phyloP scores from a whole-genome alignment of 1,140 invertebrate species.

The Aphelinus atriplicis region DNA sequence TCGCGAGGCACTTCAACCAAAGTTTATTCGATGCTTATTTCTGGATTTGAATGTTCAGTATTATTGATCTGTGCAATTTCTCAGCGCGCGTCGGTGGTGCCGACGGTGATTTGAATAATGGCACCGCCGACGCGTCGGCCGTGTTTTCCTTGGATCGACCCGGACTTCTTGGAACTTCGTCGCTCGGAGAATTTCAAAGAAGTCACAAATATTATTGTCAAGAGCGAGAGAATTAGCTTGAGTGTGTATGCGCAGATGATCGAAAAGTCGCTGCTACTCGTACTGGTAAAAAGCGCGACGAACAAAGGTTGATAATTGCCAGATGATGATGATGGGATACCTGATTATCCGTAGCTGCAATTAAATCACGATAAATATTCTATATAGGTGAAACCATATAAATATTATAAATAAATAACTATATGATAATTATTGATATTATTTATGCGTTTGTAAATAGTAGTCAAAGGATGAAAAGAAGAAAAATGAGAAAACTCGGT shows the following conservation, averaged over 20 bases:
- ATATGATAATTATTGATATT: conserved; percentile 63
- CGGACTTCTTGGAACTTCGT: not conserved
- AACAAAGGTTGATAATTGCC: conserved; percentile 14
- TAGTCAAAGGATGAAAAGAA: conserved; percentile 53
- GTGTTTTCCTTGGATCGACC: conserved; percentile 22
- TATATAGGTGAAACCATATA: conserved; percentile 48
- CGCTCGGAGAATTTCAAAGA: conserved; percentile 16
- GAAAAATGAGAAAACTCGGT: conserved; percentile 33
- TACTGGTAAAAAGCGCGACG: conserved; percentile 2
- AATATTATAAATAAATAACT: conserved; percentile 62
- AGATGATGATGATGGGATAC: conserved; percentile 31
- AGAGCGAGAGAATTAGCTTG: not conserved
- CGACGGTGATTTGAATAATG: not conserved
- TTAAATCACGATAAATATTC: conserved; percentile 37
- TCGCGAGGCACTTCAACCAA: too few relatives aligned
- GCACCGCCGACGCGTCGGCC: not conserved
- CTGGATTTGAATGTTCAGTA: conserved; percentile 2
- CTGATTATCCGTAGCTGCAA: conserved; percentile 41
- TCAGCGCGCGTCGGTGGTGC: not conserved
- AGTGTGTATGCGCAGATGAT: not conserved
- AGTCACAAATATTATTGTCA: not conserved
- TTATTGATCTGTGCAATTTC: conserved; percentile 8
- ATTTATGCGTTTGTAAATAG: conserved; percentile 68
- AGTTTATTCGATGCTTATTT: not conserved
- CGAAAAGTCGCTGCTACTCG: not conserved